Evolutionary conservation across 1,140 invertebrate species (phyloP).

Genomic region (Diachasma alloeum): DNA sequence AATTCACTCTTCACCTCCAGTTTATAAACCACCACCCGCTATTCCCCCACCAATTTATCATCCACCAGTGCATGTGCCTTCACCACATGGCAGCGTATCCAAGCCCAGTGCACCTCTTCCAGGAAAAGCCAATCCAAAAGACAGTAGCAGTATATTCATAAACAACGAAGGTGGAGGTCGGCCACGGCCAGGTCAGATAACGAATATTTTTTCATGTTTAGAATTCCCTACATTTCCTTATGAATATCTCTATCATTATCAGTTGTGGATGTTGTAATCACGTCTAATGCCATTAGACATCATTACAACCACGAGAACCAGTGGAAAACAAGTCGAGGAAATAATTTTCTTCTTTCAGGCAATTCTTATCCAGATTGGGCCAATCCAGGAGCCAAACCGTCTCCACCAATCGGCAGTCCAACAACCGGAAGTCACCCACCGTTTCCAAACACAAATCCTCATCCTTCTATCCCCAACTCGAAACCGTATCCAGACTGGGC

Average conservation of each 20-base stretch:
- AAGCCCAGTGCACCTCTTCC: not conserved
- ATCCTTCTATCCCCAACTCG: not conserved
- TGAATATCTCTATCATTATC: not conserved
- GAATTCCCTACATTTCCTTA: not conserved
- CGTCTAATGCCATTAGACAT: not conserved
- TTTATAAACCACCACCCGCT: not conserved
- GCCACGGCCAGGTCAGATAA: constrained; percentile 33
- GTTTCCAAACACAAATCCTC: not conserved
- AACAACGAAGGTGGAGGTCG: constrained; percentile 33
- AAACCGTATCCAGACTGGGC: not conserved
- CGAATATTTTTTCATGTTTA: not conserved
- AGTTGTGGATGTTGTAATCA: not conserved
- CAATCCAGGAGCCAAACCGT: constrained; percentile 22
- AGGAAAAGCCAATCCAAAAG: not conserved
- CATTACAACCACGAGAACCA: too few species aligned
- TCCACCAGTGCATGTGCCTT: not conserved
- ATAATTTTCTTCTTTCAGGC: not conserved
- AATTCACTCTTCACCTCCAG: not conserved
- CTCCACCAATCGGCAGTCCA: not conserved
- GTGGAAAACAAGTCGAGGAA: too few species aligned
- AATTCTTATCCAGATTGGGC: constrained; percentile 27
- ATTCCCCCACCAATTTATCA: not conserved
- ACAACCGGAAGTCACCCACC: not conserved
- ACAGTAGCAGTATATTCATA: constrained; percentile 33
- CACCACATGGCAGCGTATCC: not conserved